phyloP scores from a whole-genome alignment of 2,113 vertebrate genomes.

The Carettochelys insculpta region DNA sequence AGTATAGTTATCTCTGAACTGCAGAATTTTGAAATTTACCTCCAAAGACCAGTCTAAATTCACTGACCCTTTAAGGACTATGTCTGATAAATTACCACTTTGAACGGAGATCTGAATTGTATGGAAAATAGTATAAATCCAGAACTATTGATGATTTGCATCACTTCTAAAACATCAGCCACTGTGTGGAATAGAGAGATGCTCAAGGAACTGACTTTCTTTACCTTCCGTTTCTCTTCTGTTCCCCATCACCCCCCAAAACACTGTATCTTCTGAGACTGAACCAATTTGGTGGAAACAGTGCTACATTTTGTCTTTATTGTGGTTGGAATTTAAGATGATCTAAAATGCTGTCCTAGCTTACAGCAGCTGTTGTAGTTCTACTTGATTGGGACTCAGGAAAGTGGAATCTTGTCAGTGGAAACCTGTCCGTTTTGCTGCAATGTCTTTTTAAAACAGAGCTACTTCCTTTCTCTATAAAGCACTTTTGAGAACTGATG shows the following conservation, averaged over 20 bases:
- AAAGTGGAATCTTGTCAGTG: accelerated
- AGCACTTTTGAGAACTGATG: background rate
- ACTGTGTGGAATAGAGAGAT: background rate
- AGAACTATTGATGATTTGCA: background rate
- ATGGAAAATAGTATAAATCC: background rate
- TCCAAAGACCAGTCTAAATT: background rate
- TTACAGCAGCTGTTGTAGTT: background rate
- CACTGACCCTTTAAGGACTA: background rate
- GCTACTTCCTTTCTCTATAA: background rate
- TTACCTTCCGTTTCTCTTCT: background rate
- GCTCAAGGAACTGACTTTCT: background rate
- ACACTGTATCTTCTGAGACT: background rate
- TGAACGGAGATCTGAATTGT: background rate
- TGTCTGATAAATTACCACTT: background rate
- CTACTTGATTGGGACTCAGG: background rate
- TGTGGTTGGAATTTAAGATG: background rate
- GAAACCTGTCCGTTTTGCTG: background rate
- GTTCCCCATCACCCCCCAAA: background rate
- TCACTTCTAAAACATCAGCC: background rate
- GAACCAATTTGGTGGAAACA: background rate
- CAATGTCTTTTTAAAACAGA: background rate
- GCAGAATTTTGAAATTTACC: background rate
- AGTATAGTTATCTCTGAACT: background rate
- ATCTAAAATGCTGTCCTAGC: background rate
- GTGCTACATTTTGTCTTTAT: background rate